phyloP scores from a whole-genome alignment of 2,113 vertebrate genomes.

The Scolopax mira region DNA sequence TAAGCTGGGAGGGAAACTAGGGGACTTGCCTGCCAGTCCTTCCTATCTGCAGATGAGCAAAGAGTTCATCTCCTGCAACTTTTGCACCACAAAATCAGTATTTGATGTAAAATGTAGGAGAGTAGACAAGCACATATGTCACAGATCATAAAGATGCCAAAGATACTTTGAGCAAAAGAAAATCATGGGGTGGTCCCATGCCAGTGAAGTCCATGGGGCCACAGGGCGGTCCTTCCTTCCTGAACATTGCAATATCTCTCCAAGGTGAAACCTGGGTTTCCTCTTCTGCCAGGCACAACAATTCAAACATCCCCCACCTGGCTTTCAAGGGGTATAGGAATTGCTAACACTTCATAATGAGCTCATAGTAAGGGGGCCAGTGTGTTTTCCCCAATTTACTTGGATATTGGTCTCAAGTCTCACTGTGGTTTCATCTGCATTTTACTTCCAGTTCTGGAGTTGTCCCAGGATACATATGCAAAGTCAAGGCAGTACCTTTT shows the following conservation, averaged over 20 bases:
- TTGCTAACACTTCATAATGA: not conserved
- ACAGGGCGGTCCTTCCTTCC: not conserved
- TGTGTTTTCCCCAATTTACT: not conserved
- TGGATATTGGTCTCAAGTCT: not conserved
- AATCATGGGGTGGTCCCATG: not conserved
- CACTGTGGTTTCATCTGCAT: not conserved
- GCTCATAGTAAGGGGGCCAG: not conserved
- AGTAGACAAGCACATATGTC: not conserved
- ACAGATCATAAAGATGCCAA: not conserved
- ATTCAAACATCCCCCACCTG: not conserved
- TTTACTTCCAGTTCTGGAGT: not conserved
- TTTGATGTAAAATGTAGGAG: not conserved
- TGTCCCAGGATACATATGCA: not conserved
- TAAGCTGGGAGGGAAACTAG: not conserved
- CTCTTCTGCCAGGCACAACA: not conserved
- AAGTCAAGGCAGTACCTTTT: not conserved
- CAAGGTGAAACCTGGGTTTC: not conserved
- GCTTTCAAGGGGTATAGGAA: not conserved
- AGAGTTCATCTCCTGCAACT: not conserved
- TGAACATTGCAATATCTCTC: not conserved
- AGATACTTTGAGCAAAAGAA: not conserved
- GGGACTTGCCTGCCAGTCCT: not conserved
- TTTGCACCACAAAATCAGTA: not conserved
- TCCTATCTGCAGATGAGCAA: not conserved
- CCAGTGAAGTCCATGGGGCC: not conserved